Evolutionary conservation across 2,888 invertebrate species (phyloP).

Genomic region (Lasioglossum morio): DNA sequence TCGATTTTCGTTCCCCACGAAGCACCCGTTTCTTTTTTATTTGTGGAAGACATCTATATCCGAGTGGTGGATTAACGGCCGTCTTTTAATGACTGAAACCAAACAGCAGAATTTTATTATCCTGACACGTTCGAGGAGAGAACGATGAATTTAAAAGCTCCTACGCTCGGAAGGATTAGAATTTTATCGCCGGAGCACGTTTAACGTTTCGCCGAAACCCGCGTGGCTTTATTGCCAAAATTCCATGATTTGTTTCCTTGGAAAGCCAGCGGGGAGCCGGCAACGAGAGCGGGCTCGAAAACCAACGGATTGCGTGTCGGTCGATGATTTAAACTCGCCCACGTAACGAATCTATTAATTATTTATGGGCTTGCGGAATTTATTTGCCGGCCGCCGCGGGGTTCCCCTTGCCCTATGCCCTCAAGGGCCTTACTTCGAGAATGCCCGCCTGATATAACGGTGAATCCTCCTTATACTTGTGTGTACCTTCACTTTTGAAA

Average conservation of each 20-base stretch:
- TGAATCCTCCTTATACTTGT: slow-evolving; percentile 31
- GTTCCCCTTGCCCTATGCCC: slow-evolving; percentile 70
- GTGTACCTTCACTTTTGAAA: background rate
- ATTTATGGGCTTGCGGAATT: slow-evolving; percentile 80
- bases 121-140: background rate
- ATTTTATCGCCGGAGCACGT: slow-evolving; percentile 36
- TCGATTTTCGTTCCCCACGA: background rate
- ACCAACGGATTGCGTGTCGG: slow-evolving; percentile 75
- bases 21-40: background rate
- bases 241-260: slow-evolving; percentile 76
- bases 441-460: slow-evolving; percentile 48
- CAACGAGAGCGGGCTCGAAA: slow-evolving; percentile 65
- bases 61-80: slow-evolving; percentile 21
- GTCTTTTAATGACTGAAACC: background rate
- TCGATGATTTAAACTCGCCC: slow-evolving; percentile 79
- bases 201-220: slow-evolving; percentile 62
- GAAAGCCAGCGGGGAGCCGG: slow-evolving; percentile 69
- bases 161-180: slow-evolving; percentile 32
- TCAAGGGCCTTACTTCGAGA: slow-evolving; percentile 44
- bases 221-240: slow-evolving; percentile 75
- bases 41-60: slow-evolving; percentile 22
- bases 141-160: slow-evolving; percentile 29
- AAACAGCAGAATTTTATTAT: background rate
- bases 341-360: slow-evolving; percentile 83
- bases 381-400: slow-evolving; percentile 77